phyloP scores from a whole-genome alignment of 2,113 vertebrate genomes.

The Nibea albiflora region DNA sequence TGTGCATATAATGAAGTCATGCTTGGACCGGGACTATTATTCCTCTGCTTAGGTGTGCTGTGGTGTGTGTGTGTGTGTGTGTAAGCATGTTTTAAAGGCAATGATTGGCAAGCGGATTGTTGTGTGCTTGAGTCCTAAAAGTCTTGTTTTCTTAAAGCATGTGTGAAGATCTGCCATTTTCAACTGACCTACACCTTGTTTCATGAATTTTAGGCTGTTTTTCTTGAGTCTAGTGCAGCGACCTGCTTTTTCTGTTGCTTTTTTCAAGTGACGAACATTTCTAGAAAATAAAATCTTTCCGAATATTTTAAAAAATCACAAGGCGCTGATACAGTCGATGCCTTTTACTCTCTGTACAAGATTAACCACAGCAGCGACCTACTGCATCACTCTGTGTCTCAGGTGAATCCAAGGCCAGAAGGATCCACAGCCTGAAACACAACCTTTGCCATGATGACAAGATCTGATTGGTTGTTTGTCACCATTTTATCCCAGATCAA shows the following conservation, averaged over 20 bases:
- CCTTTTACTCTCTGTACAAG: neutral
- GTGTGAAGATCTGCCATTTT: neutral
- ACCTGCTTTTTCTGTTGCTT: neutral
- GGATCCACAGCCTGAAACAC: neutral
- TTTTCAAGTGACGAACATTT: neutral
- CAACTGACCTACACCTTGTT: too few relatives aligned
- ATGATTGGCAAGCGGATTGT: neutral
- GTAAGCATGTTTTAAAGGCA: neutral
- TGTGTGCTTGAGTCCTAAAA: neutral
- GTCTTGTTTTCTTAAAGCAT: neutral
- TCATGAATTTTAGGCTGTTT: neutral
- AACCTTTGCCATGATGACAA: neutral
- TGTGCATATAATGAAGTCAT: conserved; percentile 63
- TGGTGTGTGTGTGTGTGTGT: conserved; percentile 10
- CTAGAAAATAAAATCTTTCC: neutral
- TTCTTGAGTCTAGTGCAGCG: neutral
- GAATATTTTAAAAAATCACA: neutral
- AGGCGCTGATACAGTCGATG: neutral
- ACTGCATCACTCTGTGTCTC: neutral
- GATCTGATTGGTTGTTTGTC: neutral
- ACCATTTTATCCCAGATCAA: neutral
- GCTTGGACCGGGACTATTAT: conserved; percentile 36
- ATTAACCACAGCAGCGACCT: neutral
- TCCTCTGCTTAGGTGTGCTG: neutral
- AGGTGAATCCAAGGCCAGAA: neutral